These are phyloP conservation scores for Lanistes nyassanus DNA, from an alignment of 1,140 invertebrate genomes.

Conservation along the genomic window DNA sequence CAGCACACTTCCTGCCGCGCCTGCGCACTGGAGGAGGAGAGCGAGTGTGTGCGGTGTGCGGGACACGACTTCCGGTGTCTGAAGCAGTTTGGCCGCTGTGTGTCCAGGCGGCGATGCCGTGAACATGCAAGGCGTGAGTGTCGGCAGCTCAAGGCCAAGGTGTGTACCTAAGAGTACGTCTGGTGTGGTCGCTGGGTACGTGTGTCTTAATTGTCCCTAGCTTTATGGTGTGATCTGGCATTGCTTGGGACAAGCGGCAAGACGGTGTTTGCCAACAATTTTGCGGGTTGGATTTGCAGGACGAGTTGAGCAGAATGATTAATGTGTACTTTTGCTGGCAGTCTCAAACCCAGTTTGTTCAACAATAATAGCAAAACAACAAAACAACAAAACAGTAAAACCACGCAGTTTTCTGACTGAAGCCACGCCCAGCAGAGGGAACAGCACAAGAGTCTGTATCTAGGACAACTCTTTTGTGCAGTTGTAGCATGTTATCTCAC, in stretches of 20 bases:
- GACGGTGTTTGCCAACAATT: background rate
- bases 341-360: too few species aligned
- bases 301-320: too few species aligned
- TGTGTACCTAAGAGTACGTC: too few species aligned
- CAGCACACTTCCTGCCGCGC: slow-evolving; percentile 65
- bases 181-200: too few species aligned
- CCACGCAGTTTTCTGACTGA: too few species aligned
- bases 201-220: background rate
- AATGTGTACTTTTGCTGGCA: too few species aligned
- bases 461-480: too few species aligned
- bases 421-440: too few species aligned
- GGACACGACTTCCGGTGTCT: slow-evolving; percentile 61
- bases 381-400: too few species aligned
- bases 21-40: slow-evolving; percentile 47
- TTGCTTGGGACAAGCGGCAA: background rate
- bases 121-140: slow-evolving; percentile 13
- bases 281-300: background rate
- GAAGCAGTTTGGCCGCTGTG: slow-evolving; percentile 58
- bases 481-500: too few species aligned
- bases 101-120: slow-evolving; percentile 49
- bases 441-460: too few species aligned
- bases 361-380: too few species aligned
- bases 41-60: slow-evolving; percentile 51
- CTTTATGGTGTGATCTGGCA: background rate
- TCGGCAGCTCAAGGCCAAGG: background rate